Evolutionary conservation across 2,113 vertebrate genomes (phyloP).

Genomic region (Corvus moneduloides): DNA sequence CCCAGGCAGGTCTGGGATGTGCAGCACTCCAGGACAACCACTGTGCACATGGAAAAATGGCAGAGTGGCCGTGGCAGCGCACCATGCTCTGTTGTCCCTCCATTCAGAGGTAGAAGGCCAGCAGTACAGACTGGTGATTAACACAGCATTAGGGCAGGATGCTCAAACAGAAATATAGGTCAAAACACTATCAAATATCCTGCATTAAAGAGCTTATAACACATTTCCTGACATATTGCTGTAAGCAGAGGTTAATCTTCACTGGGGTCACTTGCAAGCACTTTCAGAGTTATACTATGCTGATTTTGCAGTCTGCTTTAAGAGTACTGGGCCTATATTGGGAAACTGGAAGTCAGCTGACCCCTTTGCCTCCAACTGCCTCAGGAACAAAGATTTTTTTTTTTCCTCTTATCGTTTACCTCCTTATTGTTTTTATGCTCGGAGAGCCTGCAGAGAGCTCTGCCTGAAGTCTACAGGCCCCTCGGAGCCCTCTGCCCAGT

Average conservation of each 20-base stretch:
- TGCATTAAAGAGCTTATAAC: not conserved
- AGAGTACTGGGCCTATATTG: not conserved
- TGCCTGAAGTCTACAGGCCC: accelerated
- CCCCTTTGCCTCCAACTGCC: not conserved
- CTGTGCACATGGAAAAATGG: accelerated
- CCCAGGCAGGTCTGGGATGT: not conserved
- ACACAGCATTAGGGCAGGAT: not conserved
- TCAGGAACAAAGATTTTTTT: not conserved
- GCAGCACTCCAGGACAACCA: not conserved
- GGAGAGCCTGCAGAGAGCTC: not conserved
- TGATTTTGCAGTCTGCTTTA: not conserved
- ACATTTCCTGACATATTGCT: not conserved
- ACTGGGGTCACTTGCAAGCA: not conserved
- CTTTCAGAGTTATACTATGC: not conserved
- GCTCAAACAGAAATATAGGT: not conserved
- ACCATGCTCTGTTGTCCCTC: not conserved
- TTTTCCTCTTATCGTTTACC: not conserved
- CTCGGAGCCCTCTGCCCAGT: not conserved
- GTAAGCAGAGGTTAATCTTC: constrained; percentile 18
- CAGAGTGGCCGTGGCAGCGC: not conserved
- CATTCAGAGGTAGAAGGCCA: not conserved
- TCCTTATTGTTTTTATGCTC: not conserved
- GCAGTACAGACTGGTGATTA: not conserved
- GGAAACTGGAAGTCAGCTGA: not conserved
- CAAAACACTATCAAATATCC: not conserved